phyloP scores from a whole-genome alignment of 2,888 invertebrate genomes.

The Nomada fucata region DNA sequence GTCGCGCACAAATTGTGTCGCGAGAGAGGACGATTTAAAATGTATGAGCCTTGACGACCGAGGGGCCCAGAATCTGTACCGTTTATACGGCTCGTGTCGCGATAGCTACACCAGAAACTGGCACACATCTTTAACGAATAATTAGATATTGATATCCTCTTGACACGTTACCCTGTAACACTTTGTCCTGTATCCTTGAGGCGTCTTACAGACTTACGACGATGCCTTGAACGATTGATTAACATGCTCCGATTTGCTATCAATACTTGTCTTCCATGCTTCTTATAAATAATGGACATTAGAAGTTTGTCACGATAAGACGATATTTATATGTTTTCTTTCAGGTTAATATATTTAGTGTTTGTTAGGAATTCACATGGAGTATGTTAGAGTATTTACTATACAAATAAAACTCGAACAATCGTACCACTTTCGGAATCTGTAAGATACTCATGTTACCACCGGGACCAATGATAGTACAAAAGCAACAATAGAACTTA shows the following conservation, averaged over 20 bases:
- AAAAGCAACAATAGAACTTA: background rate
- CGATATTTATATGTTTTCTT: no score
- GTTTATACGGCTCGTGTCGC: slow-evolving; percentile 24
- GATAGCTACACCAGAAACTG: slow-evolving; percentile 33
- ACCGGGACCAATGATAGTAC: background rate
- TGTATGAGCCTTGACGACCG: slow-evolving; percentile 61
- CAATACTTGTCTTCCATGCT: no score
- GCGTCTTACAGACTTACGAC: slow-evolving; percentile 42
- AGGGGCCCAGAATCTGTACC: slow-evolving; percentile 47
- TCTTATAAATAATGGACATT: background rate
- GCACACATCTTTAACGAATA: slow-evolving; percentile 55
- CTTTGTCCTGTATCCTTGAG: slow-evolving; percentile 57
- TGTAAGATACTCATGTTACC: background rate
- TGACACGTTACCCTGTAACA: slow-evolving; percentile 62
- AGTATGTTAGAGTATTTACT: no score
- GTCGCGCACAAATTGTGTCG: slow-evolving; percentile 64
- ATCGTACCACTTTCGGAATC: no score
- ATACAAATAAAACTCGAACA: no score
- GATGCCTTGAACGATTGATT: slow-evolving; percentile 5
- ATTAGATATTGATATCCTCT: slow-evolving; percentile 64
- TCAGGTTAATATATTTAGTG: no score
- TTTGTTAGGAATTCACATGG: no score
- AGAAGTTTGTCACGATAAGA: no score
- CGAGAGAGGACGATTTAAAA: slow-evolving; percentile 66
- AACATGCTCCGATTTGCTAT: background rate